Percentiles rank a stretch among this genome's conserved stretches.
Conservation (phyloP, 2,888 invertebrate species). For the Bombyx huttoni region DNA sequence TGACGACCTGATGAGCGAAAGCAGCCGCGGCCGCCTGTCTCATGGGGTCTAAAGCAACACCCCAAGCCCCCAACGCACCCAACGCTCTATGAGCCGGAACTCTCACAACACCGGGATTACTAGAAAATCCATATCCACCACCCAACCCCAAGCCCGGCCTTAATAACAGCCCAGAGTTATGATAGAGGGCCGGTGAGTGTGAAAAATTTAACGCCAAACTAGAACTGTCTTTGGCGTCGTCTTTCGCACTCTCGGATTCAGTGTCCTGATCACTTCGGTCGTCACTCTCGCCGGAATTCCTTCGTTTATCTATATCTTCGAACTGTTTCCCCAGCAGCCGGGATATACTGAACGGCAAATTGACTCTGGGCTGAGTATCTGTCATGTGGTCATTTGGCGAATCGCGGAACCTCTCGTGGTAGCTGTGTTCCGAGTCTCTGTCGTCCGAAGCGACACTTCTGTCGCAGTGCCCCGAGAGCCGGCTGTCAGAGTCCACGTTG, state of each 20-base stretch:
- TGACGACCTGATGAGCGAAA: conserved; percentile 85
- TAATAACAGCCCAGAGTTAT: conserved; percentile 48
- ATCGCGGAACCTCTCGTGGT: conserved; percentile 57
- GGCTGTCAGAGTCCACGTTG: conserved; percentile 77
- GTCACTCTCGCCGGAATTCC: conserved; percentile 64
- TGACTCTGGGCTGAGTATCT: conserved; percentile 66
- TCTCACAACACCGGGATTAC: conserved; percentile 83
- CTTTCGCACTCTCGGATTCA: conserved; percentile 63
- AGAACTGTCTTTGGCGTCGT: conserved; percentile 47
- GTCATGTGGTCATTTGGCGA: conserved; percentile 66
- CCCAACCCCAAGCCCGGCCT: conserved; percentile 62
- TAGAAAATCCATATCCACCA: conserved; percentile 69
- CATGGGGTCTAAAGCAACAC: conserved; percentile 75
- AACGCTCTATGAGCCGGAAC: conserved; percentile 84
- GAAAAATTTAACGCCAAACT: conserved; percentile 52
- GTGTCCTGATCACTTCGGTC: conserved; percentile 66
- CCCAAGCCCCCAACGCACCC: conserved; percentile 68
- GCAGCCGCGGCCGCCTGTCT: conserved; percentile 79
- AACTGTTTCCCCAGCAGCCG: conserved; percentile 83
- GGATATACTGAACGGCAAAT: conserved; percentile 86
- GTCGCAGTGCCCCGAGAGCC: conserved; percentile 67
- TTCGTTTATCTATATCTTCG: conserved; percentile 73
- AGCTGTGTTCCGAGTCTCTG: conserved; percentile 69
- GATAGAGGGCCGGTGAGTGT: conserved; percentile 53
- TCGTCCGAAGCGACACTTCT: conserved; percentile 71